Evolutionary conservation across 2,113 vertebrate genomes (phyloP), one percentile per base, ranked within the genome.

Genomic region (Oreochromis aureus): DNA sequence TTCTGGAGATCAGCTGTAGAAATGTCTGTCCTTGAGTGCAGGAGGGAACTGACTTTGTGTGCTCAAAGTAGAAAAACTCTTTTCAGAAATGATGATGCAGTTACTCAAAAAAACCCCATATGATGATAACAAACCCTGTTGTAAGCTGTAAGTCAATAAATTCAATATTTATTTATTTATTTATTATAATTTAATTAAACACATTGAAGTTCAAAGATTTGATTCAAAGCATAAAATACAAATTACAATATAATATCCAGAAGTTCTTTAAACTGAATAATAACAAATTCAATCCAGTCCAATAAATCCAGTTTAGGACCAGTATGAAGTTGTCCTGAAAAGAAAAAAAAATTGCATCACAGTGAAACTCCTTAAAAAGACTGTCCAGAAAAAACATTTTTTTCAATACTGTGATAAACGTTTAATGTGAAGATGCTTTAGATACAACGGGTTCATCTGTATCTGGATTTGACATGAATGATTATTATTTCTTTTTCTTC

Each of bases 191-290:
- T 66, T 39, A 39, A 66, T n/a, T 66, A 39, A 66, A 66, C 18
- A 39, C 32, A 39, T 3, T n/a, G 34, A 66, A 66, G 16, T n/a
- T 39, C 34, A 66, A 7, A 39, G 4, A 66, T 66, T 39, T 66
- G 61, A 39, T 66, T 66, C 61, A 39, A 66, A 39, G 10, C 34
- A 39, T 8, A 39, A 66, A 22, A 39, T 13, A 7, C 13, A 66
- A 22, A 39, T 66, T 66, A 0, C 34, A 39, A 39, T 19, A 22
- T 66, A 66, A 66, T 66, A 0, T 66, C 34, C 61, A 39, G 34
- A 66, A 66, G 34, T 39, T 22, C 10, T 66, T 66, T 3, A 66
- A 66, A 39, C n/a, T 6, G 61, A 66, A 39, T 39, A 2, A 12
- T n/a, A 39, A 39, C 61, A 66, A 66, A 66, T 63, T 0, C 10